These are phyloP conservation scores for Bubo scandiacus DNA, from an alignment of 2,113 vertebrate genomes.

Conservation along the genomic window DNA sequence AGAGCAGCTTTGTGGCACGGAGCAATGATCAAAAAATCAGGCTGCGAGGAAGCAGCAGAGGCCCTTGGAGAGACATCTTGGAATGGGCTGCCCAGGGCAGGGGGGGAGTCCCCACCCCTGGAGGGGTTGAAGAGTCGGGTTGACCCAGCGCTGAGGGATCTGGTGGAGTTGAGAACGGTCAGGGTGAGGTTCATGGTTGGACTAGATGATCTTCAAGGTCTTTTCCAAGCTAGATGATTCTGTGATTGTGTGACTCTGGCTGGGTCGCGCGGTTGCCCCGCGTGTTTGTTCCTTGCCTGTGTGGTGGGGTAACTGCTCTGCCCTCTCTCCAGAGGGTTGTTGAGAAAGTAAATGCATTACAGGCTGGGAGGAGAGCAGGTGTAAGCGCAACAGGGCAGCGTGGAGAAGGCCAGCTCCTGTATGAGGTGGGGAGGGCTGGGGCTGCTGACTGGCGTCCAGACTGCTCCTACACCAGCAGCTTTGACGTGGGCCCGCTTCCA, in stretches of 20 bases:
- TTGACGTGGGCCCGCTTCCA: background rate
- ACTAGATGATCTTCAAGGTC: no score
- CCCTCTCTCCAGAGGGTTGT: background rate
- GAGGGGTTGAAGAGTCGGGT: no score
- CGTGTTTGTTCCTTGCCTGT: background rate
- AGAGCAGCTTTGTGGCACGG: background rate
- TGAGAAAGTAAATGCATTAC: background rate
- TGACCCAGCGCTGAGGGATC: no score
- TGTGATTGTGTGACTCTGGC: background rate
- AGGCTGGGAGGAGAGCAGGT: background rate
- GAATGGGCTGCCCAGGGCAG: no score
- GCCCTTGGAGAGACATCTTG: background rate
- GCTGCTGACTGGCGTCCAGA: background rate
- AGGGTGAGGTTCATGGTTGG: no score
- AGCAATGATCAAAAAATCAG: background rate
- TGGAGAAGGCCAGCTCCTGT: background rate
- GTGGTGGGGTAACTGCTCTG: background rate
- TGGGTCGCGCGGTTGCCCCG: rapidly evolving
- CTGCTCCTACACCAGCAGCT: background rate
- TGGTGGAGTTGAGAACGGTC: no score
- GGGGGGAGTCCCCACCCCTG: no score
- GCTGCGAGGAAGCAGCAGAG: background rate
- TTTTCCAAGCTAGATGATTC: no score
- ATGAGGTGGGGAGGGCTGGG: background rate
- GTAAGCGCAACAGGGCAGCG: background rate